Conservation (phyloP, 1,140 invertebrate species). For the Hycleus cichorii region DNA sequence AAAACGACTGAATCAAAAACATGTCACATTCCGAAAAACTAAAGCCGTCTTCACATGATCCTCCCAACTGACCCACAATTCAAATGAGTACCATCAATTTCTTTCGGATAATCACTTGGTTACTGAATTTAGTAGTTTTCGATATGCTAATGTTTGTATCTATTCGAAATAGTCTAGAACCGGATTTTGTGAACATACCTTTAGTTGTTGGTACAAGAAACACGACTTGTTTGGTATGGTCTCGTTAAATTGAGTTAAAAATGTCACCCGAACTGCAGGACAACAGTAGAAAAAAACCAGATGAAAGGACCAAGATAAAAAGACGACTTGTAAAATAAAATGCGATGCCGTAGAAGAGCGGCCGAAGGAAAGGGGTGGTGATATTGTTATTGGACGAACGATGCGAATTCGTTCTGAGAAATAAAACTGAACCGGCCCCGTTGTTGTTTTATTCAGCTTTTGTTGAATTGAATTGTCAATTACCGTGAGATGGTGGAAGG, state of each 20-base stretch:
- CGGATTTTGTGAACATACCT: slow-evolving; percentile 5
- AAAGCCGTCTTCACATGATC: too few relatives aligned
- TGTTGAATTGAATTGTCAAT: too few relatives aligned
- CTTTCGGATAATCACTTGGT: too few relatives aligned
- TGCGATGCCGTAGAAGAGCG: too few relatives aligned
- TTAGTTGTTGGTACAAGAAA: slow-evolving; percentile 2
- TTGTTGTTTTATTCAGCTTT: too few relatives aligned
- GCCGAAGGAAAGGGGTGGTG: neutral
- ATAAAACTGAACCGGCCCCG: too few relatives aligned
- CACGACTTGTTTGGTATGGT: neutral
- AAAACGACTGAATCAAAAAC: too few relatives aligned
- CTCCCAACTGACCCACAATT: too few relatives aligned
- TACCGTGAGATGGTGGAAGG: too few relatives aligned
- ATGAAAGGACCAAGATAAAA: slow-evolving; percentile 8
- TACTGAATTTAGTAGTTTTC: too few relatives aligned
- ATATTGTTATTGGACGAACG: neutral
- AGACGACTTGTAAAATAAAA: neutral
- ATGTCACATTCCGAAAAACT: too few relatives aligned
- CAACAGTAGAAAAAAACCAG: slow-evolving; percentile 7
- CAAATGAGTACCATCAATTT: too few relatives aligned
- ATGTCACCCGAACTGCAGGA: slow-evolving; percentile 16
- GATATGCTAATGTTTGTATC: neutral
- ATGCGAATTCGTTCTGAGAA: neutral
- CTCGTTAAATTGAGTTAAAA: slow-evolving; percentile 24
- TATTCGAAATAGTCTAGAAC: neutral